Evolutionary conservation across 2,888 invertebrate species (phyloP), one percentile per base, ranked within the genome.

Genomic region (Stenolophus ochropezus): DNA sequence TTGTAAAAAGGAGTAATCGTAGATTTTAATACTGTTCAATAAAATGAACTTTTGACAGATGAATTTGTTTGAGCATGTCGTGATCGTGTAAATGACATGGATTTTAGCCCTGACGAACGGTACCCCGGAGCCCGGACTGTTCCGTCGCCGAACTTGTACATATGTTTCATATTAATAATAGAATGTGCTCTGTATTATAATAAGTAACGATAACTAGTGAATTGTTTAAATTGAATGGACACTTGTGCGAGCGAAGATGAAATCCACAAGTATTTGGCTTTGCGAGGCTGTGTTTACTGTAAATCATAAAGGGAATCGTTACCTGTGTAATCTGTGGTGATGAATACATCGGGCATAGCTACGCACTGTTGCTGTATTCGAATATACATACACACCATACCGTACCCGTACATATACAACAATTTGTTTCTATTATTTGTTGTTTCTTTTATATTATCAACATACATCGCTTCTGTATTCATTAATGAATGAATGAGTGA

Each of bases 241-340:
- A 76, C 56, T 74, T 78, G 85, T 87, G 85, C 42, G 74, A 82
- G 65, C 78, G 79, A 71, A 47, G 56, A 74, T 85, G 86, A 89
- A 89, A 90, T 90, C 90, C 89, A 88, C 90, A 90, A 90, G 91
- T 91, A 91, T 91, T 91, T 91, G 90, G 91, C 90, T 91, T 91
- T 90, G 91, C 89, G 90, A 91, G 91, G 91, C 91, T 91, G 91
- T 91, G 91, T 91, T 69, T 90, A 85, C 84, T 86, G 87, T 88
- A 88, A 81, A 81, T 88, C 88, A 88, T 88, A 88, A 87, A 87
- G 89, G 89, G 81, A 75, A 89, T 88, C 89, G 89, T 89, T 89
- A 89, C 89, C 88, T 88, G 11, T 8, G 8, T 8, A 8, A 86
- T 84, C 84, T 84, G 84, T 74, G 82, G 71, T 82, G 82, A 79